These are phyloP conservation scores for Halichoeres trimaculatus DNA, from an alignment of 2,113 vertebrate genomes.

Conservation along the genomic window DNA sequence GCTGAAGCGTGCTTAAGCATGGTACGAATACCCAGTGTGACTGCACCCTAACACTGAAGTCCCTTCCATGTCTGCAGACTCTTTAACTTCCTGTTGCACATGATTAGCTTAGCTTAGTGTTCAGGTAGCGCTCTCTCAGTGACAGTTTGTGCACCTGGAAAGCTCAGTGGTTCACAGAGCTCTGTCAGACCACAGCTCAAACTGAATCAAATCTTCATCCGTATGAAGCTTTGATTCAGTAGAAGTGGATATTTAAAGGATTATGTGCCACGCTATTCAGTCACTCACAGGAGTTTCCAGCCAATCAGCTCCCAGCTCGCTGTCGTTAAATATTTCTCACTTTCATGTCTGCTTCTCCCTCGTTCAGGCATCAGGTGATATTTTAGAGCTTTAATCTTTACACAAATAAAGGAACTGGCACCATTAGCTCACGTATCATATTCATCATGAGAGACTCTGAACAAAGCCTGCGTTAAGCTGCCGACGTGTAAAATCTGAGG, in stretches of 20 bases:
- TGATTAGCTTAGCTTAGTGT: not conserved
- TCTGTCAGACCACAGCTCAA: not conserved
- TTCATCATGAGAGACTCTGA: not conserved
- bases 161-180: no score
- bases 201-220: not conserved
- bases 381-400: constrained; percentile 35
- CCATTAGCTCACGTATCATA: not conserved
- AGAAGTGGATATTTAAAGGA: not conserved
- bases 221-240: not conserved
- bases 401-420: constrained; percentile 20
- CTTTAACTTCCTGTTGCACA: not conserved
- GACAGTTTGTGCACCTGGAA: not conserved
- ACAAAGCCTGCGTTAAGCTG: not conserved
- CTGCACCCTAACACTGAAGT: no score
- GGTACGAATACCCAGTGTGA: no score
- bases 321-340: not conserved
- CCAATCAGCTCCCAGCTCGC: not conserved
- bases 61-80: no score
- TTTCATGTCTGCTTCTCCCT: constrained; percentile 42
- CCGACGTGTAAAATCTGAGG: not conserved
- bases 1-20: no score
- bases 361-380: constrained; percentile 46
- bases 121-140: not conserved
- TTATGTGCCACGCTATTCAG: not conserved
- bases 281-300: not conserved